Base-by-base conservation (phyloP, 2,797 vertebrate genomes). In the Betta splendens region DNA sequence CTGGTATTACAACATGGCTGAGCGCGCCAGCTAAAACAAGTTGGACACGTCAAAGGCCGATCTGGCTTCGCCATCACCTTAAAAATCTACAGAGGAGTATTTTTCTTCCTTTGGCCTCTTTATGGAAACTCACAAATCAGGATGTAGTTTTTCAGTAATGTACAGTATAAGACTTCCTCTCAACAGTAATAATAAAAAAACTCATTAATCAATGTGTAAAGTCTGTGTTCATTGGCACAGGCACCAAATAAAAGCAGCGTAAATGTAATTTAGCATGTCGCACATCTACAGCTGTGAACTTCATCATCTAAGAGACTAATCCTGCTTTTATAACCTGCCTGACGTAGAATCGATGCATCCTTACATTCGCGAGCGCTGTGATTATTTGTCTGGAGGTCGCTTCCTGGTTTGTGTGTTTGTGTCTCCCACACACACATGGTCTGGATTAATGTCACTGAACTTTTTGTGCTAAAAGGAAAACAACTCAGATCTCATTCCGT, bases 61-160 rank as follows among this genome's bases (percentile, higher is more conserved):
- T 70, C 46, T 63, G 68, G 49, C 53, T 55, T 16, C 11, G 18
- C 9, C 71, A 22, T 54, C 28, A 16, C 32, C 29, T 55, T 53
- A 21, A 62, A 69, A 64, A 35, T 26, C 31, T 61, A 16, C 39
- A 18, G 36, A 48, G 31, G 38, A 32, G 43, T 61, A 17, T 65
- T 71, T 74, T 57, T 48, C 39, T 53, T 56, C n/a, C 17, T 57
- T 56, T 69, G 56, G 25, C 53, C 47, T 72, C 39, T 77, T 65
- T 45, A 26, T 64, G 35, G 44, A 66, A 53, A 43, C 59, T 54
- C 58, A 69, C 66, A 75, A 75, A 75, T 84, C 78, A 75, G 4
- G 23, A 59, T 18, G 12, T 13, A 69, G 32, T 53, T 47, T 67
- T 52, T 52, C 18, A 45, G n/a, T 13, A 3, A 16, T 46, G 33